These are phyloP conservation scores for Amiota mariae DNA, from an alignment of 2,888 invertebrate genomes.

Conservation along the genomic window DNA sequence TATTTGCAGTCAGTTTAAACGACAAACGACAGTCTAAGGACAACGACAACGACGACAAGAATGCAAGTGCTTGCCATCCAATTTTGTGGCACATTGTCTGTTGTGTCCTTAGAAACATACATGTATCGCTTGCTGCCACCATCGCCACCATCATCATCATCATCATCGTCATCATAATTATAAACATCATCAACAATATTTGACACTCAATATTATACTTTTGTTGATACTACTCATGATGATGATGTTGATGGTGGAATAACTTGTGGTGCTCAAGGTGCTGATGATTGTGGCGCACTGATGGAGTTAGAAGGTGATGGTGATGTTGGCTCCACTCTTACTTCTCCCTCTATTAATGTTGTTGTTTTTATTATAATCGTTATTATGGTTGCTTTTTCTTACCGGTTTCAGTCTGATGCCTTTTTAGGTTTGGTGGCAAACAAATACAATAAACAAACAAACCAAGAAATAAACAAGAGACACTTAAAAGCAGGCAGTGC, in stretches of 20 bases:
- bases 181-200: not conserved
- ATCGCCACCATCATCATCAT: not conserved
- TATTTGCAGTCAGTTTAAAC: not conserved
- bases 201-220: not conserved
- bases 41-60: slow-evolving; percentile 5
- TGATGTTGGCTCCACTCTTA: no score
- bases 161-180: slow-evolving; percentile 3
- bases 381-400: no score
- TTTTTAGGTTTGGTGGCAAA: not conserved
- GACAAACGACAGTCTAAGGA: not conserved
- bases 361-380: no score
- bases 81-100: not conserved
- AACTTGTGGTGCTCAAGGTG: no score
- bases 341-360: no score
- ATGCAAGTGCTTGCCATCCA: not conserved
- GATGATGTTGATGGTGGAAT: not conserved
- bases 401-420: no score
- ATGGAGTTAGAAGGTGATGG: no score
- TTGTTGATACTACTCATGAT: not conserved
- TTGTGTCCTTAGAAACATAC: not conserved
- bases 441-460: not conserved
- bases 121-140: not conserved
- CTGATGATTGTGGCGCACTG: no score
- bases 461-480: not conserved
- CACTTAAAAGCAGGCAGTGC: no score